phyloP scores from a whole-genome alignment of 2,797 vertebrate genomes.

The Megalops cyprinoides region DNA sequence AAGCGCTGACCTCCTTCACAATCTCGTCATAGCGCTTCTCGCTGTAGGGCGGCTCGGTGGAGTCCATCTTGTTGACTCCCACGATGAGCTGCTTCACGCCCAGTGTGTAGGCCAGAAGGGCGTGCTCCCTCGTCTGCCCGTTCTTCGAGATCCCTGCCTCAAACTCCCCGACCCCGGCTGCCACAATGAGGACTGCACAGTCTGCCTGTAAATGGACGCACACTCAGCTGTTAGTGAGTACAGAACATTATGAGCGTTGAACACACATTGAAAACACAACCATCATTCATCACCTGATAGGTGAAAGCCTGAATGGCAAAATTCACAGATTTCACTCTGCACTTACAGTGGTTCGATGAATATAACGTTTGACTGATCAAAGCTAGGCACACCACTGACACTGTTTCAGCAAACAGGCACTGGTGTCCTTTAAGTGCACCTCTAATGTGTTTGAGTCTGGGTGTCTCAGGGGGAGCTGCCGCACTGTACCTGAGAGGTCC shows the following conservation, averaged over 20 bases:
- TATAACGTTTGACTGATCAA: background rate
- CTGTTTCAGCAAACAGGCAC: background rate
- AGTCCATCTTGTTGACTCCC: slow-evolving; percentile 66
- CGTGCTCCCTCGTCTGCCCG: slow-evolving; percentile 84
- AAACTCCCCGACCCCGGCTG: slow-evolving; percentile 83
- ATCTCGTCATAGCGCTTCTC: slow-evolving; percentile 85
- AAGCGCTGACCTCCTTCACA: slow-evolving; percentile 83
- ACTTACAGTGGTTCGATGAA: too few species aligned
- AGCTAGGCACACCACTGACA: background rate
- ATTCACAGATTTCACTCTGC: too few species aligned
- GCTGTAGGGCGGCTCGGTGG: slow-evolving; percentile 73
- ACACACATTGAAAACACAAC: background rate
- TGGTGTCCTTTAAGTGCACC: background rate
- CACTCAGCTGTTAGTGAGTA: background rate
- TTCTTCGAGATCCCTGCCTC: slow-evolving; percentile 86
- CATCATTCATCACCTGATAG: too few species aligned
- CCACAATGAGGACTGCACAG: slow-evolving; percentile 84
- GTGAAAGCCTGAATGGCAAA: too few species aligned
- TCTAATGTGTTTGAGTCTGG: background rate
- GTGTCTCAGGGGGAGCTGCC: too few species aligned
- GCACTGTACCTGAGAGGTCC: slow-evolving; percentile 78
- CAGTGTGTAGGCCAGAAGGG: slow-evolving; percentile 83
- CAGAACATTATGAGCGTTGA: too few species aligned
- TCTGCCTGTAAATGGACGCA: slow-evolving; percentile 70
- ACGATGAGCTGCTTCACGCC: slow-evolving; percentile 84